Base-by-base conservation (phyloP, 1,140 invertebrate species). In the Berghia stephanieae region DNA sequence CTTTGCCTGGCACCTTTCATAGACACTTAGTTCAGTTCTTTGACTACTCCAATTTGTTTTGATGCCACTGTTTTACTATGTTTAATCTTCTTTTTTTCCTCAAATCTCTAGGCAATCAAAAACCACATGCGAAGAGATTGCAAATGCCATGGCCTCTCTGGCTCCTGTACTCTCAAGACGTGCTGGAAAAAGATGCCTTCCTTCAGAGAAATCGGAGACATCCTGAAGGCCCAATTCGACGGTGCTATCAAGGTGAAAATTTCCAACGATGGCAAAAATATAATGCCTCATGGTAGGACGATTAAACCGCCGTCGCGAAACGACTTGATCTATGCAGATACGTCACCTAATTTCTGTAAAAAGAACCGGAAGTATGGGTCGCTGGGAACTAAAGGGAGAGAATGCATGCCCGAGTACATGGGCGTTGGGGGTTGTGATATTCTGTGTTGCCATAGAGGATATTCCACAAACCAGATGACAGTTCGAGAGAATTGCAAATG, bases 131-230 rank as follows among this genome's bases (percentile, higher is more conserved):
- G 80, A 18, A 80, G 78, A 38, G 84, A 84, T 68, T 98, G 96
- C 91, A 98, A 97, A 90, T 98, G 97, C 87, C 97, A 98, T 88
- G 97, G 97, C 3, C 95, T 98, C 46, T 97, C 96, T 49, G 97
- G 97, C 1, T 96, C 96, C 66, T 99, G 97, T 87, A 96, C 95
- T 5, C 92, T 98, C 90, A 94, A 95, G 88, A 98, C 96, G 4
- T 99, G 97, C 88, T 98, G 97, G 96, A 93, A 93, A 87, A 95
- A 94, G 43, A 90, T 97, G 86, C 95, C 95, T 6, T 92, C 92
- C 27, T 98, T 98, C 91, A 91, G 93, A 69, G 91, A 93, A 82
- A 93, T 97, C 68, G 96, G 95, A 31, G 93, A 94, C 80, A 92
- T 92, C 63, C 91, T 98, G 36, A 86, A 95, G 91, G 93, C 93